Conservation (phyloP, 1,140 invertebrate genomes). For the Drosophila micromelanica region DNA sequence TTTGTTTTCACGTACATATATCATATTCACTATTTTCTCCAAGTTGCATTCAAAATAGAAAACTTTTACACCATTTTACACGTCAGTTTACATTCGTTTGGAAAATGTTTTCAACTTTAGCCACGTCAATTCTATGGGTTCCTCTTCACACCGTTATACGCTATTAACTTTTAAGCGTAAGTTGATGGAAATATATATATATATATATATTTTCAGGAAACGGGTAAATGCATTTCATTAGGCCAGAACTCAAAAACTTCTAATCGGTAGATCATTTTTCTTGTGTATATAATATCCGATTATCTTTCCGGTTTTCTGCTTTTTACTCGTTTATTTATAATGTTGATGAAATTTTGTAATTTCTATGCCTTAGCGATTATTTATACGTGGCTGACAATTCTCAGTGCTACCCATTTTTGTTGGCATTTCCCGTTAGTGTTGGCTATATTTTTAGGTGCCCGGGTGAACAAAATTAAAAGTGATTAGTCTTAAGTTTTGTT, state of each 20-base stretch:
- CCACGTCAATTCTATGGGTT: neutral
- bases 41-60: neutral
- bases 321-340: neutral
- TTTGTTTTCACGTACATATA: no score
- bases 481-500: no score
- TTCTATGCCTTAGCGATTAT: neutral
- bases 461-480: neutral
- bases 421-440: neutral
- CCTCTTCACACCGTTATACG: neutral
- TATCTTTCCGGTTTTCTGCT: constrained; percentile 6
- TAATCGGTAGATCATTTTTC: neutral
- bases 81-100: no score
- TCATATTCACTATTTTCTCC: constrained; percentile 1
- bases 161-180: neutral
- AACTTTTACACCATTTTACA: constrained; percentile 2
- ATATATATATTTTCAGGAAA: neutral
- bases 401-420: neutral
- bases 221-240: neutral
- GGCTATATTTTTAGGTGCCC: neutral
- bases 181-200: neutral
- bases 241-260: neutral
- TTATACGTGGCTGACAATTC: neutral
- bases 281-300: constrained; percentile 1
- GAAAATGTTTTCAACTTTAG: neutral
- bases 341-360: neutral